Evolutionary conservation across 2,113 vertebrate genomes (phyloP).

Genomic region (Phoxinus phoxinus): DNA sequence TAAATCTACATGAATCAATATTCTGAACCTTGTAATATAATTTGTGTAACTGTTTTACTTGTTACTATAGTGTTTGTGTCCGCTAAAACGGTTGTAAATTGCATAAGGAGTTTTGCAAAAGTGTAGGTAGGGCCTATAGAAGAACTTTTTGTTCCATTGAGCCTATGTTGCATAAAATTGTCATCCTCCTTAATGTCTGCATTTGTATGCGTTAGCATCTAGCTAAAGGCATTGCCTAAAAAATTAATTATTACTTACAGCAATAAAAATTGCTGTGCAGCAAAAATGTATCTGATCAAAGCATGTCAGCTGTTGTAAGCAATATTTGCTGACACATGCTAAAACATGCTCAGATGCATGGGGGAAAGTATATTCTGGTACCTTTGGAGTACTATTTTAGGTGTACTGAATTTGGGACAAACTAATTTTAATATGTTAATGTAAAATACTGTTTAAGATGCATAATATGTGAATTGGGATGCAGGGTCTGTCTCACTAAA

Average conservation of each 20-base stretch:
- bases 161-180: not conserved
- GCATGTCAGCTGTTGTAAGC: not conserved
- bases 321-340: not conserved
- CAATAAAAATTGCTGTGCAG: constrained; percentile 8
- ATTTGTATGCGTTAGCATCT: not conserved
- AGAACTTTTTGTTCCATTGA: not conserved
- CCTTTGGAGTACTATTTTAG: not conserved
- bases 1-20: not conserved
- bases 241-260: not conserved
- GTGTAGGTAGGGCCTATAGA: not conserved
- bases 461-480: constrained; percentile 4
- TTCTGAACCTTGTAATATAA: not conserved
- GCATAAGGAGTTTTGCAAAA: not conserved
- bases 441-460: not conserved
- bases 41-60: not conserved
- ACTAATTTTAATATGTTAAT: not conserved
- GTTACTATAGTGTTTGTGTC: not conserved
- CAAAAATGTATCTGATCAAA: not conserved
- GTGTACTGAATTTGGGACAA: not conserved
- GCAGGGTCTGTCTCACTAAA: not conserved
- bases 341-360: not conserved
- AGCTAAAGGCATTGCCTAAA: not conserved
- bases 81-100: not conserved
- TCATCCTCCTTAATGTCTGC: not conserved
- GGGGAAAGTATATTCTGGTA: not conserved